Evolutionary conservation across 2,113 vertebrate genomes (phyloP), one percentile per base, ranked within the genome.

Genomic region (Calyptommatus sinebrachiatus): DNA sequence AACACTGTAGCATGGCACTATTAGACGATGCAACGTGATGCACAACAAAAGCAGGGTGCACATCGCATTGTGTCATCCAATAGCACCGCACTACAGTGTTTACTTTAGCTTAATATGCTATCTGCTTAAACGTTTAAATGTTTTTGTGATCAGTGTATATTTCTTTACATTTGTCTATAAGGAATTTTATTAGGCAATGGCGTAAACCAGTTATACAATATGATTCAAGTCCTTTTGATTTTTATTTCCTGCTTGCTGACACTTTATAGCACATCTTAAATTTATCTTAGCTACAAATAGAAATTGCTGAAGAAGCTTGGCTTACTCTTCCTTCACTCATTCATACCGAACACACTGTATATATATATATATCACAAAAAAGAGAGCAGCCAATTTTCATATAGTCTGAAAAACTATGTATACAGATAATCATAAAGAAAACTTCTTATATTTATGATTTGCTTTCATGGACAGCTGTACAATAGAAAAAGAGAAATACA

Each of bases 131-230:
- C 28, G 78, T 78, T 78, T 69, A 74, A 48, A 69, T n/a, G n/a
- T 69, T 78, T 78, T 74, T 83, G 76, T 31, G 41, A 16, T 71
- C 63, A 74, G 45, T 61, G 28, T 62, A 24, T 50, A 50, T 62
- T 50, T 78, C 50, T 75, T 76, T 70, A 81, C 7, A 8, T 70
- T 81, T 81, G 21, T 69, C 72, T 70, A 68, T 73, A 68, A 62
- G 48, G 74, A 62, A 66, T 74, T 83, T 83, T 83, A 78, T 74
- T 78, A 24, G 53, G 35, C 29, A 83, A 45, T n/a, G 67, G 71
- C n/a, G 16, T 70, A 83, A 69, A 22, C 4, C 53, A 83, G 63
- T 70, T 62, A 83, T 61, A 41, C 10, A 22, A 21, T 68, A 73
- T 46, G 71, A 78, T 78, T 78, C 57, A 69, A n/a, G 29, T 62